These are phyloP conservation scores for Chloroceryle inda DNA, from an alignment of 2,797 vertebrate genomes.

Conservation along the genomic window DNA sequence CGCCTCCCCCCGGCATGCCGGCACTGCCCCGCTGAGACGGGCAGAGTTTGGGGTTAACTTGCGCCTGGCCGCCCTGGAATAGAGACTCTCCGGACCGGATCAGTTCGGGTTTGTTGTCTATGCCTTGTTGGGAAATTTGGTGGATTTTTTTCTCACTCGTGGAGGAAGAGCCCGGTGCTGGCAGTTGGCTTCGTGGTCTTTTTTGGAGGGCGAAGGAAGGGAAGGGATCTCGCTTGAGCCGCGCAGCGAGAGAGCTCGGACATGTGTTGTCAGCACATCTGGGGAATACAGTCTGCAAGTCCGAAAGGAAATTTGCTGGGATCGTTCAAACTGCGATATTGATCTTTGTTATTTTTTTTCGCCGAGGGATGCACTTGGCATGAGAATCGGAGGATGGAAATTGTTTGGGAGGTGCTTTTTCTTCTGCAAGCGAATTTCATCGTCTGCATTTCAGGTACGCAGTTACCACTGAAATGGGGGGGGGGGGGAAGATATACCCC, in stretches of 20 bases:
- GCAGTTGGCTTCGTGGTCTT: constrained; percentile 59
- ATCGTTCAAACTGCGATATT: constrained; percentile 87
- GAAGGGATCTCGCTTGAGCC: constrained; percentile 75
- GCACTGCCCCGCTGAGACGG: constrained; percentile 71
- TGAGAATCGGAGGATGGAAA: constrained; percentile 97
- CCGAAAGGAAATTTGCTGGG: constrained; percentile 85
- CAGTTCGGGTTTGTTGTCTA: constrained; percentile 77
- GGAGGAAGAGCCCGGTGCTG: constrained; percentile 71
- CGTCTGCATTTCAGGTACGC: constrained; percentile 96
- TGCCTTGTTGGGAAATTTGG: constrained; percentile 80
- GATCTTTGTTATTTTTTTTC: constrained; percentile 82
- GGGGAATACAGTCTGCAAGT: constrained; percentile 89
- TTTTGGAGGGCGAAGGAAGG: constrained; percentile 69
- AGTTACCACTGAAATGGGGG: background rate
- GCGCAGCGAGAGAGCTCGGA: constrained; percentile 79
- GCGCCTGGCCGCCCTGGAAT: constrained; percentile 58
- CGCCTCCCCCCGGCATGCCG: background rate
- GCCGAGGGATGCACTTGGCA: constrained; percentile 94
- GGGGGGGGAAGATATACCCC: background rate
- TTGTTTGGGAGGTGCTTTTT: constrained; percentile 97
- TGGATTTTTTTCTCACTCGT: constrained; percentile 75
- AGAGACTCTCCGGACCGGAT: constrained; percentile 57
- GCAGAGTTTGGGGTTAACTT: constrained; percentile 75
- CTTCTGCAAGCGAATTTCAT: constrained; percentile 97
- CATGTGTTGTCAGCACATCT: constrained; percentile 89